Percentiles rank a stretch among this genome's conserved stretches.
Evolutionary conservation across 2,113 vertebrate genomes (phyloP).

Genomic region (Halcyon malimbica): DNA sequence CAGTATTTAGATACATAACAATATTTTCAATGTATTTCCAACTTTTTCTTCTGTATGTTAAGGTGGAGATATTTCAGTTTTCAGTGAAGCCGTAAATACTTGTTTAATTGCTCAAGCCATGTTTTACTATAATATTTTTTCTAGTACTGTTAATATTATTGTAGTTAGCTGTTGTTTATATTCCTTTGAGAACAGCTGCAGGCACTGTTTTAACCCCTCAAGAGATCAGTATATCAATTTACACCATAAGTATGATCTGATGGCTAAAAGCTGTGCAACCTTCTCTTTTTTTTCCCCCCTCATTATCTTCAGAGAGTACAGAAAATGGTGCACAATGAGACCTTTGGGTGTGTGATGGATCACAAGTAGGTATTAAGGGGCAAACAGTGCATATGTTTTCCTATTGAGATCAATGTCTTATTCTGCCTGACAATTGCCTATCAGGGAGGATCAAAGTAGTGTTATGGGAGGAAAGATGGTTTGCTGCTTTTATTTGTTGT

Average conservation of each 20-base stretch:
- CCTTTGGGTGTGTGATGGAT: neutral
- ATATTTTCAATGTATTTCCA: neutral
- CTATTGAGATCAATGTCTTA: neutral
- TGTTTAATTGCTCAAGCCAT: neutral
- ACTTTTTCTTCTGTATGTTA: neutral
- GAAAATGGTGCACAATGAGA: neutral
- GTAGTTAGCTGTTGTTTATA: neutral
- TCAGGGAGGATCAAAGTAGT: neutral
- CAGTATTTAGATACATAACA: neutral
- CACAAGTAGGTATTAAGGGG: neutral
- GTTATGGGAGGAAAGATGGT: neutral
- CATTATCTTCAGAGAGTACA: neutral
- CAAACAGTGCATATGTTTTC: neutral
- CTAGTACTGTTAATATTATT: neutral
- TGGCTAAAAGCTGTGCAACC: neutral
- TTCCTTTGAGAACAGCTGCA: neutral
- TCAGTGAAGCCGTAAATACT: neutral
- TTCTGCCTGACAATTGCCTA: neutral
- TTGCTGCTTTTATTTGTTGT: neutral
- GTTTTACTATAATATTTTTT: neutral
- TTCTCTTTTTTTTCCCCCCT: neutral
- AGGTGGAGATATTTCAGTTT: neutral
- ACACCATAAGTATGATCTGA: neutral
- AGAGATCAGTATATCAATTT: neutral
- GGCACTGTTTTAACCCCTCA: neutral